Evolutionary conservation across 2,888 invertebrate species (phyloP).

Genomic region (Galeruca laticollis): DNA sequence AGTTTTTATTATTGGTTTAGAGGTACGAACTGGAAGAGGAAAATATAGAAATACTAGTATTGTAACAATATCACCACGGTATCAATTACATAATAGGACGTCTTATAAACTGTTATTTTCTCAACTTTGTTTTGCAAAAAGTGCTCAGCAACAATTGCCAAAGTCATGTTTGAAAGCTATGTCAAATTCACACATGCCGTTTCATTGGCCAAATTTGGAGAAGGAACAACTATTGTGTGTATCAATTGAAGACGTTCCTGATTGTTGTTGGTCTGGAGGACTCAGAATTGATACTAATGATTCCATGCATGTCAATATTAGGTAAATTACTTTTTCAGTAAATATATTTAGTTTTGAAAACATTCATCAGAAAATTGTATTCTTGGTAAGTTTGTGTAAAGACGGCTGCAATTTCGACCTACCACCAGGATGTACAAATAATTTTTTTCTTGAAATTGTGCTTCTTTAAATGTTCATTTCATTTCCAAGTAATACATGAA

Average conservation of each 20-base stretch:
- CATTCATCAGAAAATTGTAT: no score
- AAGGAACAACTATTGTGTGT: constrained; percentile 91
- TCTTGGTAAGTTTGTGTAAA: no score
- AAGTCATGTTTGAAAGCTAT: constrained; percentile 75
- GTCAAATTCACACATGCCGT: constrained; percentile 91
- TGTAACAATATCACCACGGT: constrained; percentile 92
- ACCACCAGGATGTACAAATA: no score
- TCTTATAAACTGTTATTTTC: constrained; percentile 84
- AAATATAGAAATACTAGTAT: constrained; percentile 92
- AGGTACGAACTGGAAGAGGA: constrained; percentile 88
- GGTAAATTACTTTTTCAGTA: constrained; percentile 68
- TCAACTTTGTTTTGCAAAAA: constrained; percentile 84
- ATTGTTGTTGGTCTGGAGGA: constrained; percentile 92
- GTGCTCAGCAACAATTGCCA: constrained; percentile 68
- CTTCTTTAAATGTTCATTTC: no score
- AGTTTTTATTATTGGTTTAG: constrained; percentile 89
- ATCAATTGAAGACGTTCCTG: constrained; percentile 77
- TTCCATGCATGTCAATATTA: constrained; percentile 89
- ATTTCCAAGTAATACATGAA: no score
- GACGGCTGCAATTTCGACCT: no score
- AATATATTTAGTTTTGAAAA: no score
- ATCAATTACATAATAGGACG: constrained; percentile 92
- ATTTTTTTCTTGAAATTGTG: no score
- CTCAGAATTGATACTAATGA: constrained; percentile 87
- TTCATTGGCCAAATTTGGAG: constrained; percentile 96